Conservation (phyloP, 2,113 vertebrate genomes). For the Capreolus pygargus region DNA sequence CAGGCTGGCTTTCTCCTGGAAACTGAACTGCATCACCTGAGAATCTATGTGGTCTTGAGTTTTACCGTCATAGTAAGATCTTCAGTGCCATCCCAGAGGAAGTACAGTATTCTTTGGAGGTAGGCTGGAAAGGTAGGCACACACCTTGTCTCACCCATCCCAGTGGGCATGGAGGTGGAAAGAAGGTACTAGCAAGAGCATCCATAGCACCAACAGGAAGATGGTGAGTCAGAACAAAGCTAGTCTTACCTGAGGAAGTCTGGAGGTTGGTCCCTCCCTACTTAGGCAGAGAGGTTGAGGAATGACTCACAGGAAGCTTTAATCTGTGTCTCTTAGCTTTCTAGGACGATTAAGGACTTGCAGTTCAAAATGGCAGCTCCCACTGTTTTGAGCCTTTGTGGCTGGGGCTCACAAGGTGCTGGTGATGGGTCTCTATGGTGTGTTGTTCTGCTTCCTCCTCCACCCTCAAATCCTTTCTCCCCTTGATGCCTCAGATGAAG, state of each 20-base stretch:
- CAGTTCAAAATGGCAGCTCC: background rate
- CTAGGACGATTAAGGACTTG: background rate
- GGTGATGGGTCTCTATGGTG: background rate
- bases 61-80: background rate
- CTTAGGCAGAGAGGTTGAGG: background rate
- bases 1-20: background rate
- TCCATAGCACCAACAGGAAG: background rate
- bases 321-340: slow-evolving; percentile 9
- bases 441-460: background rate
- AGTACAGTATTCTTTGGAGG: background rate
- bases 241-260: background rate
- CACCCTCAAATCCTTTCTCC: background rate
- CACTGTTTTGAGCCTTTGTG: background rate
- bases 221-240: background rate
- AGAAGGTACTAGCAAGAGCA: background rate
- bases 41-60: background rate
- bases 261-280: background rate
- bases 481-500: background rate
- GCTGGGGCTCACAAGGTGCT: background rate
- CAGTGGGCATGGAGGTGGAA: background rate
- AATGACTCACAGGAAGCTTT: slow-evolving; percentile 34
- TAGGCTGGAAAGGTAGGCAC: background rate
- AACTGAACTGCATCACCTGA: background rate
- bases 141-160: background rate
- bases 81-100: background rate